phyloP scores from a whole-genome alignment of 2,113 vertebrate species.

The Daubentonia madagascariensis region DNA sequence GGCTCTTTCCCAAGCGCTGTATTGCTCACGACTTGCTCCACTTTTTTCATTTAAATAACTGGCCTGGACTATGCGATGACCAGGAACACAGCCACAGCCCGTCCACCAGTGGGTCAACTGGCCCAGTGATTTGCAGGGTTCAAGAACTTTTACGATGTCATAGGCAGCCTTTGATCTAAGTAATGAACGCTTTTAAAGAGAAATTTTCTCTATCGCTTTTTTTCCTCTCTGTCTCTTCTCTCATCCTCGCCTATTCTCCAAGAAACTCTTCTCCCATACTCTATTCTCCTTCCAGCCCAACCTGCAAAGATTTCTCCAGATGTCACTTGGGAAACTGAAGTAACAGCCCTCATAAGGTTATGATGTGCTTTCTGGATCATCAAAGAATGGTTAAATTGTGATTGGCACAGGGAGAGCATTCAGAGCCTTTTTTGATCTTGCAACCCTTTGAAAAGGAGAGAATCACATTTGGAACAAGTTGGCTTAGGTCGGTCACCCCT shows the following conservation, averaged over 20 bases:
- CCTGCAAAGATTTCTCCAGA: neutral
- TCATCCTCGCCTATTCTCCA: neutral
- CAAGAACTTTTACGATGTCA: neutral
- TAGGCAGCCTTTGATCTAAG: neutral
- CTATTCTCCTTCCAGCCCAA: neutral
- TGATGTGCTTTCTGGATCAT: neutral
- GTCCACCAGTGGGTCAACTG: neutral
- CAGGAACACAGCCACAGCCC: neutral
- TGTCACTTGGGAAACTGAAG: neutral
- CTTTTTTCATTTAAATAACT: neutral
- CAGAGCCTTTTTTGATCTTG: neutral
- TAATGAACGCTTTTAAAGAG: neutral
- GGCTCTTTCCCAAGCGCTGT: neutral
- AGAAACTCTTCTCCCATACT: neutral
- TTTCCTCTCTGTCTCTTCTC: neutral
- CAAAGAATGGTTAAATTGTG: neutral
- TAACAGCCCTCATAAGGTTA: neutral
- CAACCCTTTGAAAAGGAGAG: neutral
- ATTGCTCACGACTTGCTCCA: too few species aligned
- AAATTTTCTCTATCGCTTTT: neutral
- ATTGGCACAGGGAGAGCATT: neutral
- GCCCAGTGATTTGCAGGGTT: neutral
- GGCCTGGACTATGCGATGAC: neutral
- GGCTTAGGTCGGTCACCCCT: neutral
- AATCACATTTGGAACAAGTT: neutral